These are phyloP conservation scores for Zosterops lateralis DNA, from an alignment of 2,113 vertebrate species.

Conservation along the genomic window DNA sequence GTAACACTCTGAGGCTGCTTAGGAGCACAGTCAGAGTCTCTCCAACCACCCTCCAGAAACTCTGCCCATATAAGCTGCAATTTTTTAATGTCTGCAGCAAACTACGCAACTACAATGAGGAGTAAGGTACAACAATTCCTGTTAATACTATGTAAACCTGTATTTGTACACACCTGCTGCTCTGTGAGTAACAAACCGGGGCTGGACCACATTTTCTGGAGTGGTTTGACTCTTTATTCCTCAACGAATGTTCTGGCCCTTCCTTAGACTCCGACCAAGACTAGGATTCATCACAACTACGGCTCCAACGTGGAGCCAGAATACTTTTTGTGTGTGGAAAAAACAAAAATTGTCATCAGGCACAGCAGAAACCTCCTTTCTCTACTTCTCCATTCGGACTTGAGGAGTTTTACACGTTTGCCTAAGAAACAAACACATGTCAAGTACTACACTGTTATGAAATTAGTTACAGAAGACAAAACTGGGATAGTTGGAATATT, in stretches of 20 bases:
- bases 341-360: constrained; percentile 75
- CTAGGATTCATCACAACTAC: constrained; percentile 68
- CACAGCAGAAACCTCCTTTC: constrained; percentile 75
- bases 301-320: constrained; percentile 66
- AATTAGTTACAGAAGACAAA: constrained; percentile 50
- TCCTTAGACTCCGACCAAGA: constrained; percentile 74
- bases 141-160: constrained; percentile 54
- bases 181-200: constrained; percentile 71
- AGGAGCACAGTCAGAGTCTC: neutral
- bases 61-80: neutral
- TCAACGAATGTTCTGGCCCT: constrained; percentile 73
- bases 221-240: constrained; percentile 72
- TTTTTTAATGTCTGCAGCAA: neutral
- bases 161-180: constrained; percentile 76
- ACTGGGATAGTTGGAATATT: neutral
- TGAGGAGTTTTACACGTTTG: constrained; percentile 77
- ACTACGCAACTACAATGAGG: neutral
- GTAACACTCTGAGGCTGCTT: neutral
- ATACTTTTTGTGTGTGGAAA: constrained; percentile 69
- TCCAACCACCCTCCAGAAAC: neutral
- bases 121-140: constrained; percentile 39
- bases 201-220: constrained; percentile 70
- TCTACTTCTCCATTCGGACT: constrained; percentile 71
- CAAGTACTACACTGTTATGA: constrained; percentile 65
- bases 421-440: constrained; percentile 79